Evolutionary conservation across 2,797 vertebrate genomes (phyloP).

Genomic region (Thamnophis elegans): DNA sequence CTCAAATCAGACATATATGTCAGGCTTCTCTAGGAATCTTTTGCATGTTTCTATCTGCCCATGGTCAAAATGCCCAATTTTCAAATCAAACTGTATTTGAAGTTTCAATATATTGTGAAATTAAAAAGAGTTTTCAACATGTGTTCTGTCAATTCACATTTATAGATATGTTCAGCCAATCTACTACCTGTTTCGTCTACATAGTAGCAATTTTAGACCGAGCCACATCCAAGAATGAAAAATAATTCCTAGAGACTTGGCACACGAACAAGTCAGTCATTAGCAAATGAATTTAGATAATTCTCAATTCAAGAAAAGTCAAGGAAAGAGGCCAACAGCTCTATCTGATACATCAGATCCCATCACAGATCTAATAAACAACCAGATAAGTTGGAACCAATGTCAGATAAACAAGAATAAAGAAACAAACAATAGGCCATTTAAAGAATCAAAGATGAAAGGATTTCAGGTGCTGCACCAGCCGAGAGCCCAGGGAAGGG

Average conservation of each 20-base stretch:
- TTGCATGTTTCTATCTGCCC: neutral
- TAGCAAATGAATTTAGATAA: neutral
- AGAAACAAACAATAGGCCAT: neutral
- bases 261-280: neutral
- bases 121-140: neutral
- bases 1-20: neutral
- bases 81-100: neutral
- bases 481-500: no score
- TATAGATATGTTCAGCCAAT: neutral
- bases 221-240: neutral
- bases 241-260: neutral
- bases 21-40: neutral
- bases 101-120: neutral
- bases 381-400: neutral
- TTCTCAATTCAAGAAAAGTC: neutral
- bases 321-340: neutral
- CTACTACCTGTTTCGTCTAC: neutral
- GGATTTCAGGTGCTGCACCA: no score
- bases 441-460: neutral
- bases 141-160: neutral
- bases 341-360: neutral
- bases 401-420: neutral
- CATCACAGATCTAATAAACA: neutral
- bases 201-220: neutral
- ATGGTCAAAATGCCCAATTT: neutral